These are phyloP conservation scores for Acridotheres tristis DNA, from an alignment of 2,797 vertebrate species.

Conservation along the genomic window DNA sequence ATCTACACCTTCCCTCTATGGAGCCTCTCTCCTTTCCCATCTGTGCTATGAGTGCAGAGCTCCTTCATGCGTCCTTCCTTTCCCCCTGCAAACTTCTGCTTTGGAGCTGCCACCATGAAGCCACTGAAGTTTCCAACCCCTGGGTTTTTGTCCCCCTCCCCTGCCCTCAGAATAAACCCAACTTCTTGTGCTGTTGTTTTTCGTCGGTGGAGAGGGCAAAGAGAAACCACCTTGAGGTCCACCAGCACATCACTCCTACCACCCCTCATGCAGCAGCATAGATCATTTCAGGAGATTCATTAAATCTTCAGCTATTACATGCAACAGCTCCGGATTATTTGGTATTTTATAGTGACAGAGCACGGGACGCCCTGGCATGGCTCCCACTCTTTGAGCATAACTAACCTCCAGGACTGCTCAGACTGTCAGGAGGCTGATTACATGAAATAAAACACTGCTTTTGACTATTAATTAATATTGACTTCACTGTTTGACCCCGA, in stretches of 20 bases:
- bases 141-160: neutral
- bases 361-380: neutral
- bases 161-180: neutral
- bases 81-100: neutral
- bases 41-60: accelerated
- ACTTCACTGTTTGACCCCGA: conserved; percentile 43
- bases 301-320: neutral
- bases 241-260: neutral
- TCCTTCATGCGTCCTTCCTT: neutral
- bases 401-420: conserved; percentile 53
- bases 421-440: conserved; percentile 61
- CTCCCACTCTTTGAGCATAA: neutral
- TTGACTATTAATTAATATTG: conserved; percentile 71
- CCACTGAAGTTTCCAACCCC: neutral
- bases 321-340: neutral
- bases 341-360: neutral
- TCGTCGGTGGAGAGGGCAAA: neutral
- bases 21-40: neutral
- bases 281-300: neutral
- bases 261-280: accelerated
- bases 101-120: neutral
- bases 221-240: neutral
- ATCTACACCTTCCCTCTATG: neutral
- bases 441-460: conserved; percentile 61
- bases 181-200: accelerated